These are phyloP conservation scores for Noctilio leporinus DNA, from an alignment of 2,113 vertebrate species.

Conservation along the genomic window DNA sequence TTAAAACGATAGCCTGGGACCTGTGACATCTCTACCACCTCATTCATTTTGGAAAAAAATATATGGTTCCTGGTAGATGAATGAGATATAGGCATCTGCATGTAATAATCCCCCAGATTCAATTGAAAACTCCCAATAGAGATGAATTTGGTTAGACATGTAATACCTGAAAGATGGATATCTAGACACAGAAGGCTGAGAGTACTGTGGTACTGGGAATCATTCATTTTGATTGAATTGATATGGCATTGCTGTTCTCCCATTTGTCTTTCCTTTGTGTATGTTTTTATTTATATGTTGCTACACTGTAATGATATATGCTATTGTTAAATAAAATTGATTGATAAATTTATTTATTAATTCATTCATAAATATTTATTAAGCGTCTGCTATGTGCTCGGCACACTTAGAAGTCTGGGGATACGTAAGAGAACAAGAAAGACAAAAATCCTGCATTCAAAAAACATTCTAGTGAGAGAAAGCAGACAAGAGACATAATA, in stretches of 20 bases:
- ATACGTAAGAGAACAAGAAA: not conserved
- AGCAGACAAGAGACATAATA: not conserved
- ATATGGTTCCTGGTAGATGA: constrained; percentile 46
- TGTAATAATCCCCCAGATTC: constrained; percentile 44
- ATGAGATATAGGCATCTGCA: constrained; percentile 52
- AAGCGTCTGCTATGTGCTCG: constrained; percentile 49
- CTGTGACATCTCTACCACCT: constrained; percentile 31
- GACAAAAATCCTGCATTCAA: not conserved
- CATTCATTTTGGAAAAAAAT: constrained; percentile 67
- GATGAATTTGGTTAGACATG: constrained; percentile 34
- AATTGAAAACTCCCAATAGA: constrained; percentile 41
- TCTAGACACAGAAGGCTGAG: not conserved
- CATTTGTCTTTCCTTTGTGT: constrained; percentile 58
- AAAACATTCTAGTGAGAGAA: constrained; percentile 7
- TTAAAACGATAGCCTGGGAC: constrained; percentile 51
- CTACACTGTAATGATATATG: constrained; percentile 65
- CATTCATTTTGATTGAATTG: constrained; percentile 55
- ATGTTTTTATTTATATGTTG: constrained; percentile 68
- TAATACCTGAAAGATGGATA: constrained; percentile 41
- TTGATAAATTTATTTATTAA: constrained; percentile 66
- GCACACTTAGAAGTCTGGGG: not conserved
- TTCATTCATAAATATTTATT: constrained; percentile 69
- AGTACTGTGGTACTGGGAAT: constrained; percentile 41
- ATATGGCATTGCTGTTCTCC: constrained; percentile 56
- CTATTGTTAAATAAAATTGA: constrained; percentile 71